Evolutionary conservation across 2,888 invertebrate genomes (phyloP).

Genomic region (Mythimna pallens): DNA sequence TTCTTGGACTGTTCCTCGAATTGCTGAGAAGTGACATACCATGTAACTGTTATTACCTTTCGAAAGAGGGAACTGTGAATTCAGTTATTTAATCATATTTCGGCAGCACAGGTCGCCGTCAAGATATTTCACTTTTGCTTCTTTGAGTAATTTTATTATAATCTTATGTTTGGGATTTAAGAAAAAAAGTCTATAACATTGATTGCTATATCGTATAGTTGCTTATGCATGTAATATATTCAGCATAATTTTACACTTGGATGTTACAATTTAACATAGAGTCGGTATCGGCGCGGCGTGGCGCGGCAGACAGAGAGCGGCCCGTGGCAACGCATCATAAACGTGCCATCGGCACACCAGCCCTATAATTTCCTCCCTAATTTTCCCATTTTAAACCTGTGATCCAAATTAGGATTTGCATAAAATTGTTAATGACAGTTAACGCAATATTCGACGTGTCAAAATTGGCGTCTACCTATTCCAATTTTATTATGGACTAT

Average conservation of each 20-base stretch:
- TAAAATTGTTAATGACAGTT: conserved; percentile 88
- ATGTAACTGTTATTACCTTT: conserved; percentile 57
- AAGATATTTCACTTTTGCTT: conserved; percentile 17
- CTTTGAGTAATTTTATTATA: conserved; percentile 25
- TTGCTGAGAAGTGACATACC: conserved; percentile 66
- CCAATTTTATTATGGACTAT: conserved; percentile 75
- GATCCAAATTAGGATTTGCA: conserved; percentile 88
- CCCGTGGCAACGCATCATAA: conserved; percentile 78
- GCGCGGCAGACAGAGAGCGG: conserved; percentile 67
- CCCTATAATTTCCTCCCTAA: conserved; percentile 87
- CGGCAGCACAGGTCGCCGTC: conserved; percentile 7
- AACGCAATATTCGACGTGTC: conserved; percentile 84
- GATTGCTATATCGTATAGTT: conserved; percentile 36
- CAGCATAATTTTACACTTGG: conserved; percentile 67
- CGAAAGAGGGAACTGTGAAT: conserved; percentile 35
- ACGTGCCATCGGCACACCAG: conserved; percentile 81
- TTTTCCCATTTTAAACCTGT: conserved; percentile 84
- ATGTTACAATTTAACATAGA: conserved; percentile 64
- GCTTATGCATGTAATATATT: conserved; percentile 50
- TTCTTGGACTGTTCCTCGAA: conserved; percentile 72
- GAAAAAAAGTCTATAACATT: conserved; percentile 48
- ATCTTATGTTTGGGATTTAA: conserved; percentile 2
- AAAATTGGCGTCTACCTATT: conserved; percentile 82
- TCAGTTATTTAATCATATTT: conserved; percentile 42
- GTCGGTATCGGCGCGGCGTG: conserved; percentile 54